These are phyloP conservation scores for Coregonus ussuriensis DNA, from an alignment of 2,797 vertebrate genomes.

Conservation along the genomic window DNA sequence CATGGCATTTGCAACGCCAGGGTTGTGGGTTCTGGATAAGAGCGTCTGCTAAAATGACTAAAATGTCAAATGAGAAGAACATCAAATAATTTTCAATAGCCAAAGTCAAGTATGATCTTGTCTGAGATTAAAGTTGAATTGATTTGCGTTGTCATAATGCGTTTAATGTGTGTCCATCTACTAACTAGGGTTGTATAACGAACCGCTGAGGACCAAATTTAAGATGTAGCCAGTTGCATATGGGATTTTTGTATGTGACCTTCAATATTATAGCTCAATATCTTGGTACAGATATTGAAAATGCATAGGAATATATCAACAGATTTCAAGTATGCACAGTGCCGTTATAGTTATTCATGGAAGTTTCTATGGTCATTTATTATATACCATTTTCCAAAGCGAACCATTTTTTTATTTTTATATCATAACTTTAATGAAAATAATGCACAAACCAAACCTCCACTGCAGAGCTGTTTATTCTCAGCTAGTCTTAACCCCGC, in stretches of 20 bases:
- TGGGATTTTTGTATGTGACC: not conserved
- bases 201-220: not conserved
- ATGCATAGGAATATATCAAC: not conserved
- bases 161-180: too few species aligned
- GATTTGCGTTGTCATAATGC: too few species aligned
- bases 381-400: not conserved
- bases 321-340: not conserved
- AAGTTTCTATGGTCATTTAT: not conserved
- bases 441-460: not conserved
- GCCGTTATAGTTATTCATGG: too few species aligned
- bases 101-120: conserved; percentile 5
- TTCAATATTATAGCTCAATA: not conserved
- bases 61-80: not conserved
- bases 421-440: not conserved
- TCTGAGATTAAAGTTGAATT: conserved; percentile 19
- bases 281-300: not conserved
- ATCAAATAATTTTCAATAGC: conserved; percentile 8
- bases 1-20: too few species aligned
- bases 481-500: conserved; percentile 7
- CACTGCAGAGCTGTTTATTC: not conserved
- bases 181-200: too few species aligned
- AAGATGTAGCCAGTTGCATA: not conserved
- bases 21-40: too few species aligned
- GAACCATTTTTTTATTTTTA: not conserved
- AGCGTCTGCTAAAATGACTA: too few species aligned